These are phyloP conservation scores for Pogonomyrmex barbatus DNA, from an alignment of 1,140 invertebrate species.

Conservation along the genomic window DNA sequence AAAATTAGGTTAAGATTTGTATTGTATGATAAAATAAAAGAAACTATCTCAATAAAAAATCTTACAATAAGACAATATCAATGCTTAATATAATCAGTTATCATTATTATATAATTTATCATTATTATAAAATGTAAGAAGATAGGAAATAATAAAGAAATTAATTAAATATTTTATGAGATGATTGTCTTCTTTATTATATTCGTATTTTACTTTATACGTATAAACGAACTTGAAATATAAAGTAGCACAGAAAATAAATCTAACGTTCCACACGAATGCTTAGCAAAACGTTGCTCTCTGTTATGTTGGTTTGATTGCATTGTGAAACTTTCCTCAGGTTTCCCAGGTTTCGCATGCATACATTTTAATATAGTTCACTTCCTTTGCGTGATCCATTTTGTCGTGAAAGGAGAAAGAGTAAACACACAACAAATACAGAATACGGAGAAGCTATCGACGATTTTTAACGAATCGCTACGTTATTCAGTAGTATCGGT, in stretches of 20 bases:
- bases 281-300: slow-evolving; percentile 34
- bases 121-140: neutral
- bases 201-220: neutral
- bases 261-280: slow-evolving; percentile 28
- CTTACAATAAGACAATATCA: neutral
- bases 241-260: slow-evolving; percentile 33
- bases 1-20: neutral
- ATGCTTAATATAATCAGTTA: neutral
- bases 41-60: neutral
- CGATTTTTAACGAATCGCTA: slow-evolving; percentile 33
- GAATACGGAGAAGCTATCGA: neutral
- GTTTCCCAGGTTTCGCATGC: slow-evolving; percentile 26
- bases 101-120: neutral
- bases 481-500: slow-evolving; percentile 24
- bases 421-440: slow-evolving; percentile 29
- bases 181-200: neutral
- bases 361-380: slow-evolving; percentile 35
- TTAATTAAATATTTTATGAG: neutral
- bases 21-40: neutral
- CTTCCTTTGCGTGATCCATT: slow-evolving; percentile 39
- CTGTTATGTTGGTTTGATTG: slow-evolving; percentile 39
- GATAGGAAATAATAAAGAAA: neutral
- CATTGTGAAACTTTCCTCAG: slow-evolving; percentile 45
- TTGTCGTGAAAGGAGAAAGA: slow-evolving; percentile 37
- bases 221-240: neutral